Conservation (phyloP, 2,797 vertebrate species). For the Melanogrammus aeglefinus region DNA sequence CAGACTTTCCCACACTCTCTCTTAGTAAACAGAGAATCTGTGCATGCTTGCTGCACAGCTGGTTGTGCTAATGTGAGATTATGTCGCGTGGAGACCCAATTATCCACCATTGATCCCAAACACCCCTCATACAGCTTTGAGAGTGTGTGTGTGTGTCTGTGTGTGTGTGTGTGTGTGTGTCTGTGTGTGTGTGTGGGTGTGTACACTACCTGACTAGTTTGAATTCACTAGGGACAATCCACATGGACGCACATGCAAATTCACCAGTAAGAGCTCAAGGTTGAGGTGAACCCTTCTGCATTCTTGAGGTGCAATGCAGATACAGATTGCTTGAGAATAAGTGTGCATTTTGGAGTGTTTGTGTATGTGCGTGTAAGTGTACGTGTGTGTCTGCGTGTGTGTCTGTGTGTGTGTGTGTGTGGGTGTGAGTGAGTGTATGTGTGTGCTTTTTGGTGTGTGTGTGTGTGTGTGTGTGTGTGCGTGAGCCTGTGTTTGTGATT, state of each 20-base stretch:
- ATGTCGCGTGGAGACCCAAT: constrained; percentile 67
- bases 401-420: too few species aligned
- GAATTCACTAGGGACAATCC: constrained; percentile 15
- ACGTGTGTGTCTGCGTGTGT: too few species aligned
- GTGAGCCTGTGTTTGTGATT: background rate
- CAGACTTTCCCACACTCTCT: constrained; percentile 8
- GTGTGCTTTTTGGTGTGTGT: too few species aligned
- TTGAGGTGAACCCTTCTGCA: constrained; percentile 29
- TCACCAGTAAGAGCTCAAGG: constrained; percentile 21
- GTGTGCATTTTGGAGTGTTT: constrained; percentile 3
- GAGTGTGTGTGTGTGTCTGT: constrained; percentile 31
- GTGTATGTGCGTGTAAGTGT: constrained; percentile 7
- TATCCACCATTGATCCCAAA: constrained; percentile 66
- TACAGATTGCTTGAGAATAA: background rate
- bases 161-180: constrained; percentile 27
- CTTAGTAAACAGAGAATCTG: constrained; percentile 39
- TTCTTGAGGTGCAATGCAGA: constrained; percentile 4
- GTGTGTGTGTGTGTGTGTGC: too few species aligned
- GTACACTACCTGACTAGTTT: constrained; percentile 18
- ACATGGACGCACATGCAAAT: constrained; percentile 30
- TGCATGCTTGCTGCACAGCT: constrained; percentile 54
- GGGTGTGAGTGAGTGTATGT: background rate
- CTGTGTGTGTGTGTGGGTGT: constrained; percentile 9
- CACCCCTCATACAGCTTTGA: constrained; percentile 46
- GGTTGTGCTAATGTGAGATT: constrained; percentile 63